These are phyloP conservation scores for Heterodera schachtii DNA, from an alignment of 1,140 invertebrate genomes.

Conservation along the genomic window DNA sequence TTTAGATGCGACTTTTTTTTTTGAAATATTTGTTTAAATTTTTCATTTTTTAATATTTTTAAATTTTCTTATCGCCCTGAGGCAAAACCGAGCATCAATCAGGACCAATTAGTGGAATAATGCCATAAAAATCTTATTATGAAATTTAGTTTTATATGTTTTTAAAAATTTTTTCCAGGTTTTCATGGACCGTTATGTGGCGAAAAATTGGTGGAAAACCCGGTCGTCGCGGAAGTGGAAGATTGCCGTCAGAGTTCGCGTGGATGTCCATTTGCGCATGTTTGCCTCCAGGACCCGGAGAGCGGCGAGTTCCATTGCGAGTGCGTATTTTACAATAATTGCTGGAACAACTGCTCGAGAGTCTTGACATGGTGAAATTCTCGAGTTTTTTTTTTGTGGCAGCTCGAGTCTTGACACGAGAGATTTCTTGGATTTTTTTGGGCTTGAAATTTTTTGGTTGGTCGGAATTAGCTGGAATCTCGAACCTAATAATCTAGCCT, in stretches of 20 bases:
- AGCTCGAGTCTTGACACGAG: no score
- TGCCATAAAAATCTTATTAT: not conserved
- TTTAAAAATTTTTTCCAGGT: not conserved
- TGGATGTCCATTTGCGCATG: conserved; percentile 1
- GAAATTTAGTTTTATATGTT: not conserved
- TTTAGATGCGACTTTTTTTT: no score
- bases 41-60: not conserved
- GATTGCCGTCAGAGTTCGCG: not conserved
- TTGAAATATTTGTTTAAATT: no score
- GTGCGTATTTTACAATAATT: not conserved
- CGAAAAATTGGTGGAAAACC: not conserved
- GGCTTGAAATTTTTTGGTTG: no score
- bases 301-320: conserved; percentile 20
- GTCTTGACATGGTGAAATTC: no score
- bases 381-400: no score
- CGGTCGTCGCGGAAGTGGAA: not conserved
- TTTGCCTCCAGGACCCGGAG: not conserved
- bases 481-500: no score
- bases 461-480: no score
- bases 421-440: no score
- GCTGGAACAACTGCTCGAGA: no score
- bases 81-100: not conserved
- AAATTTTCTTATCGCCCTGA: no score
- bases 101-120: not conserved
- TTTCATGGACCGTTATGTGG: not conserved